Base-by-base conservation (phyloP, 2,888 invertebrate species). In the Malthinus seriepunctatus region DNA sequence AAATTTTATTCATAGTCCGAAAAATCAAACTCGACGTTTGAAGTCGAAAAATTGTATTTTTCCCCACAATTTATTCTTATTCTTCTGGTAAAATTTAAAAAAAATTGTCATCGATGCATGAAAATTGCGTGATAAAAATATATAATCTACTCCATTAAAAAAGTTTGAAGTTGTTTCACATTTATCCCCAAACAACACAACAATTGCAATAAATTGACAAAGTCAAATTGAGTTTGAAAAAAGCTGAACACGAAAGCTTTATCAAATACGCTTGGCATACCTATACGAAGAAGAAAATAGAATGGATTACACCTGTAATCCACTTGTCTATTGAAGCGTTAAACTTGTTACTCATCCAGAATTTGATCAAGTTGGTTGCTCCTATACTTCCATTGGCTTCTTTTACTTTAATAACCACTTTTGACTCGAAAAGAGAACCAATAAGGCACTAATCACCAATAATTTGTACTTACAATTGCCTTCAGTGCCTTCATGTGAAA, bases 291-390 rank as follows among this genome's bases (percentile, higher is more conserved):
- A 42, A 42, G 39, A 15, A 42, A 15, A 42, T 23, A 42, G 39
- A 42, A 42, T 42, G 39, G 39, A 42, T 42, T 42, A 42, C 39
- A 42, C 39, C 39, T 42, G 39, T 42, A 42, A 42, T 42, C 39
- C 39, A 42, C 39, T 42, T 42, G 39, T 42, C 39, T 42, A 42
- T 42, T 42, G 39, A 15, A 42, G 39, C 39, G 39, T 42, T 42
- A 42, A 42, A 42, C 15, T 42, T 42, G 39, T 42, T 42, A 42
- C 39, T 23, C 39, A 42, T 15, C 23, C 39, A n/a, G 39, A 42
- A 42, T 42, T 42, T 42, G 15, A 42, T 42, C 39, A 42, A 15
- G 15, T 42, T 42, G 39, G 15, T 15, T 14, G n/a, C 39, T 14
- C 39, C 12, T 23, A 23, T 23, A n/a, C 5, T 23, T 23, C 5